Evolutionary conservation across 2,888 invertebrate species (phyloP).

Genomic region (Scaptomyza flava): DNA sequence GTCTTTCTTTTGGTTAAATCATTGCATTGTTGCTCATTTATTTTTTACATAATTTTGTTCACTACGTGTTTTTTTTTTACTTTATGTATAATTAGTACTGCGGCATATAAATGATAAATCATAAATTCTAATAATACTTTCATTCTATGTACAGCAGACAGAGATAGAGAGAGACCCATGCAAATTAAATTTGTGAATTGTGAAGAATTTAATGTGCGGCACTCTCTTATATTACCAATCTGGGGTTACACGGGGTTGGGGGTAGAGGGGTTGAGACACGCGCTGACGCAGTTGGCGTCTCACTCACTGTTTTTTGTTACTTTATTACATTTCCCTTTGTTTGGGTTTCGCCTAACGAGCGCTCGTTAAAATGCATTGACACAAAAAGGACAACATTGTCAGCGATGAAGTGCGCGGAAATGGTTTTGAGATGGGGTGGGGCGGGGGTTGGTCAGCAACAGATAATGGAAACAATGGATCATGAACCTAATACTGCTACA

Average conservation of each 20-base stretch:
- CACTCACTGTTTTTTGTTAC: constrained; percentile 34
- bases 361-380: constrained; percentile 76
- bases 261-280: constrained; percentile 11
- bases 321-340: constrained; percentile 71
- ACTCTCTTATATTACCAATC: constrained; percentile 36
- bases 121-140: constrained; percentile 28
- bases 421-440: background rate
- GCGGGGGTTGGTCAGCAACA: constrained; percentile 52
- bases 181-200: constrained; percentile 52
- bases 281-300: constrained; percentile 41
- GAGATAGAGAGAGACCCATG: constrained; percentile 22
- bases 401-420: background rate
- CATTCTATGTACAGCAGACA: constrained; percentile 52
- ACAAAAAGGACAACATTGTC: constrained; percentile 72
- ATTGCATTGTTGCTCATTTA: constrained; percentile 59
- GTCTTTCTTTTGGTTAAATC: constrained; percentile 65
- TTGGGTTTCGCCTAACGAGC: constrained; percentile 70
- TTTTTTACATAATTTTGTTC: constrained; percentile 57
- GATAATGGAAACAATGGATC: constrained; percentile 77
- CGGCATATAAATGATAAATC: constrained; percentile 38
- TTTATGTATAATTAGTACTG: constrained; percentile 34
- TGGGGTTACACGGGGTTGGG: constrained; percentile 8
- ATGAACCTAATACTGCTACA: constrained; percentile 65
- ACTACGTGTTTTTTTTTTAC: constrained; percentile 43
- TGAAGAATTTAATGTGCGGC: constrained; percentile 43